Percentiles rank a stretch among this genome's conserved stretches.
Conservation (phyloP, 2,797 vertebrate genomes). For the Enteromius trimaculatus region DNA sequence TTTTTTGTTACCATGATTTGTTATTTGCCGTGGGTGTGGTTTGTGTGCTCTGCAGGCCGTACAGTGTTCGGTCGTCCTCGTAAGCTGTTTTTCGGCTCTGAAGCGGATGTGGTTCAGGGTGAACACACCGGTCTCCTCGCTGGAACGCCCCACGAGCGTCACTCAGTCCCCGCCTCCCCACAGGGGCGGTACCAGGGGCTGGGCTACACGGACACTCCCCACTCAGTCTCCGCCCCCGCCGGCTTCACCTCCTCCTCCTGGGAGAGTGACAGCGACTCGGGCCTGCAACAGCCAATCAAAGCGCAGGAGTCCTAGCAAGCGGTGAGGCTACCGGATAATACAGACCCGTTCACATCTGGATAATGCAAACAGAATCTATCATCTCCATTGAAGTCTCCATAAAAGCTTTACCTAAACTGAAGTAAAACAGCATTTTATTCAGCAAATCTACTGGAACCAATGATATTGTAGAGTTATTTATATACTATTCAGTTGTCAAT, state of each 20-base stretch:
- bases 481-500: not conserved
- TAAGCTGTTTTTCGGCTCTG: constrained; percentile 88
- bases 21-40: not conserved
- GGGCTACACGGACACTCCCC: constrained; percentile 86
- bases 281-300: constrained; percentile 51
- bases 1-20: not conserved
- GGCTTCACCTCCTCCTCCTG: constrained; percentile 74
- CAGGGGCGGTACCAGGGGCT: constrained; percentile 91
- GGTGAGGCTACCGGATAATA: not conserved
- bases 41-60: constrained; percentile 77
- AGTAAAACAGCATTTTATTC: not conserved
- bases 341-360: not conserved
- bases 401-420: not conserved
- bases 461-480: not conserved
- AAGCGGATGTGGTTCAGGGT: constrained; percentile 78
- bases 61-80: constrained; percentile 92
- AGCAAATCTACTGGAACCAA: not conserved
- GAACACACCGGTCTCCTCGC: constrained; percentile 95
- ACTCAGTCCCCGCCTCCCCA: constrained; percentile 84
- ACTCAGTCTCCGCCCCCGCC: constrained; percentile 79
- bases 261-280: constrained; percentile 69
- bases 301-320: constrained; percentile 44
- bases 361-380: not conserved
- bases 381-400: not conserved
- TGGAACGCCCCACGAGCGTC: constrained; percentile 84